Evolutionary conservation across 2,888 invertebrate genomes (phyloP).

Genomic region (Xestobium rufovillosum): DNA sequence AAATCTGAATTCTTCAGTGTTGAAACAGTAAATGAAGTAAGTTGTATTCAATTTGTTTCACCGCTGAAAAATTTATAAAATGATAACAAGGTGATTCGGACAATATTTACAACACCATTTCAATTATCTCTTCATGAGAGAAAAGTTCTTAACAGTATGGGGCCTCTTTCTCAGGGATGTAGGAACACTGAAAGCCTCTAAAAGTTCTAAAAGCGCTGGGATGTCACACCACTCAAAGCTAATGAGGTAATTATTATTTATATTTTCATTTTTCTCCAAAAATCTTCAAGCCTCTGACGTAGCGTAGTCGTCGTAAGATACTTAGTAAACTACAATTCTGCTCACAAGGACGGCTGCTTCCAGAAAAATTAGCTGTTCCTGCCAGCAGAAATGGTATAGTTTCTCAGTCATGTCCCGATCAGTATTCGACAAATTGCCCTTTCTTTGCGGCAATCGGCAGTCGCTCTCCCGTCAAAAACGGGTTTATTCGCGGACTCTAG

Average conservation of each 20-base stretch:
- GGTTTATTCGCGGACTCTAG: slow-evolving; percentile 61
- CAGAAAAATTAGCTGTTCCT: slow-evolving; percentile 18
- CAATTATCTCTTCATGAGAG: slow-evolving; percentile 31
- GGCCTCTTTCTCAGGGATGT: slow-evolving; percentile 28
- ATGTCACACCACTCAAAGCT: slow-evolving; percentile 20
- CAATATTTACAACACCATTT: too few relatives aligned
- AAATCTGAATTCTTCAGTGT: too few relatives aligned
- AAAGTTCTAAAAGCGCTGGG: slow-evolving; percentile 13
- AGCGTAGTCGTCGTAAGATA: slow-evolving; percentile 1
- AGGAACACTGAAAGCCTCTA: slow-evolving; percentile 20
- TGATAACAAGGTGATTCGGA: too few relatives aligned
- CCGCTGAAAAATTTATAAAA: too few relatives aligned
- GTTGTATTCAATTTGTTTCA: too few relatives aligned
- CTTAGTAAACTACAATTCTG: too few relatives aligned
- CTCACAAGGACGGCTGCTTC: slow-evolving; percentile 18
- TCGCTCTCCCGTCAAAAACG: slow-evolving; percentile 77
- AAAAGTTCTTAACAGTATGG: slow-evolving; percentile 39
- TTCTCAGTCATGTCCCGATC: too few relatives aligned
- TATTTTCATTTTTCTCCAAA: neutral
- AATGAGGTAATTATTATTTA: slow-evolving; percentile 7
- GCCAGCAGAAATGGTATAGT: too few relatives aligned
- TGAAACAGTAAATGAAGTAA: too few relatives aligned
- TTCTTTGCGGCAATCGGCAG: slow-evolving; percentile 91
- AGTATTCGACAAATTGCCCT: slow-evolving; percentile 44
- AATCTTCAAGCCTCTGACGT: neutral